Conservation (phyloP, 2,888 invertebrate genomes). For the Macrophya alboannulata region DNA sequence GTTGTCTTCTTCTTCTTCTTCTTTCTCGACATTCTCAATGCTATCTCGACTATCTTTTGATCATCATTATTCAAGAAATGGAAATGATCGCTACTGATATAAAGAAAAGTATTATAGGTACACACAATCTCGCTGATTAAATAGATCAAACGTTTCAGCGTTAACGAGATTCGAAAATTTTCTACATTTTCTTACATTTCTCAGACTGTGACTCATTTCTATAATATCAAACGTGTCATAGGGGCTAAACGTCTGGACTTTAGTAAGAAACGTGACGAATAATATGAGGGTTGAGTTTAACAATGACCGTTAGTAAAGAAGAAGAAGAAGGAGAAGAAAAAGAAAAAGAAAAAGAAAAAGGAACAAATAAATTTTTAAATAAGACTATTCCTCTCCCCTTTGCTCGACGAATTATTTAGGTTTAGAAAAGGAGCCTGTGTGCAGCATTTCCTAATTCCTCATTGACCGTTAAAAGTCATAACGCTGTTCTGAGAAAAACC, state of each 20-base stretch:
- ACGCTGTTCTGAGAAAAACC: conserved; percentile 25
- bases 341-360: neutral
- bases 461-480: conserved; percentile 41
- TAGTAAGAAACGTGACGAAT: neutral
- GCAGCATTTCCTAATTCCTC: conserved; percentile 28
- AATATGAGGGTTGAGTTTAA: conserved; percentile 11
- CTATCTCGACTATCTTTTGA: neutral
- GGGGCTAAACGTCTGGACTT: neutral
- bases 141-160: neutral
- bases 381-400: conserved; percentile 11
- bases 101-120: neutral
- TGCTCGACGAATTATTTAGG: neutral
- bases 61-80: neutral
- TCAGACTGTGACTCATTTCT: neutral
- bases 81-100: neutral
- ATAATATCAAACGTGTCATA: neutral
- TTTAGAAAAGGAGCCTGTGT: neutral
- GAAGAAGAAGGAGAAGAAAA: neutral
- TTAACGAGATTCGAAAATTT: neutral
- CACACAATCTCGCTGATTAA: neutral
- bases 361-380: conserved; percentile 2
- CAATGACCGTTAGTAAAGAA: neutral
- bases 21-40: neutral
- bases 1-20: neutral
- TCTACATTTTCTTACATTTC: neutral